A percentile compares a stretch with the other conserved stretches of the same genome.
Conservation (phyloP, 2,113 vertebrate genomes). For the Malurus melanocephalus region DNA sequence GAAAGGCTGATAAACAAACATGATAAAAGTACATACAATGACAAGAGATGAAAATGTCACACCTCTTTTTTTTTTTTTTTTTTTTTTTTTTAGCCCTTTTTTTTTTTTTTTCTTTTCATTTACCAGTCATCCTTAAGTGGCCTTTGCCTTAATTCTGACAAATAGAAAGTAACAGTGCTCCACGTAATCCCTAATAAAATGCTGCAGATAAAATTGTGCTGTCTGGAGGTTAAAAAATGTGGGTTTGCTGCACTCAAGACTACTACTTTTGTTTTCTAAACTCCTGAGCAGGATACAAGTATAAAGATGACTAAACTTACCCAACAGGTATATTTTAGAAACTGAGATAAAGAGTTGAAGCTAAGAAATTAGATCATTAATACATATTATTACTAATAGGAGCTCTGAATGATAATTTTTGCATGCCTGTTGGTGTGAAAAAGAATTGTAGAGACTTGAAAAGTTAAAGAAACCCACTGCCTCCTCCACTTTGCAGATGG, state of each 20-base stretch:
- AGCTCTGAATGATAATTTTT: slow-evolving; percentile 15
- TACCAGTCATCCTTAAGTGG: not conserved
- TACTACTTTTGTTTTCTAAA: not conserved
- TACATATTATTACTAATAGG: not conserved
- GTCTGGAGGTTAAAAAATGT: not conserved
- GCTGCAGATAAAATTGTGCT: not conserved
- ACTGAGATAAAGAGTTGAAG: not conserved
- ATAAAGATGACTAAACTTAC: not conserved
- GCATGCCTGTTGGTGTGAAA: not conserved
- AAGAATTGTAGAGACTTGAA: not conserved
- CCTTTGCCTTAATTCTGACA: not conserved
- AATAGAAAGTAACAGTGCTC: not conserved
- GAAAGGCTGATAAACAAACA: not conserved
- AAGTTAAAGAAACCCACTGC: slow-evolving; percentile 41
- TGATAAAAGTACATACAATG: not conserved
- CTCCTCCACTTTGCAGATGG: slow-evolving; percentile 48
- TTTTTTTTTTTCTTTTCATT: not conserved
- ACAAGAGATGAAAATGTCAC: not conserved
- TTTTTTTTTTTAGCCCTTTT: fast-evolving
- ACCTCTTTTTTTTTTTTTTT: fast-evolving
- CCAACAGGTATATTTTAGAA: not conserved
- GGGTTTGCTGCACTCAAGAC: not conserved
- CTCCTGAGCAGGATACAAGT: not conserved
- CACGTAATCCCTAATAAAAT: not conserved
- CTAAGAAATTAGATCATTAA: slow-evolving; percentile 12